Conservation (phyloP, 2,797 vertebrate species). For the Tragopan temminckii region DNA sequence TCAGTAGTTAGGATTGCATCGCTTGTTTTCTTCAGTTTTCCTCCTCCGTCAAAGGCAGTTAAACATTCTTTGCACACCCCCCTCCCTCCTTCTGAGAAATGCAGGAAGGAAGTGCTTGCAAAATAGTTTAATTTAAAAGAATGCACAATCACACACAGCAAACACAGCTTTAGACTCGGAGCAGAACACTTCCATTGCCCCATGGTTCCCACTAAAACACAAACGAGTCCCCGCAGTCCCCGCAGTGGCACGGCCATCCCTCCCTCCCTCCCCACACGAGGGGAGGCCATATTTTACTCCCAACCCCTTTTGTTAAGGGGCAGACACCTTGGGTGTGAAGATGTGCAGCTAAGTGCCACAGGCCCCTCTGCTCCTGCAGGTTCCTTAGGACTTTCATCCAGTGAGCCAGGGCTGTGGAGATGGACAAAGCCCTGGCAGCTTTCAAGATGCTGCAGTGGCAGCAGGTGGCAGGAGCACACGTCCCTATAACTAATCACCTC, state of each 20-base stretch:
- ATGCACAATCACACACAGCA: conserved; percentile 43
- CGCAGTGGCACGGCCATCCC: accelerated
- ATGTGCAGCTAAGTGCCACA: background rate
- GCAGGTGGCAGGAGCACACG: background rate
- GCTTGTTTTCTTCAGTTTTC: conserved; percentile 74
- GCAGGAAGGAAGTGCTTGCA: conserved; percentile 77
- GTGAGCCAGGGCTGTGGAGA: background rate
- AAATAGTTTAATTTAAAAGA: conserved; percentile 70
- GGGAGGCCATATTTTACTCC: background rate
- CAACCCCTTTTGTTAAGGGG: background rate
- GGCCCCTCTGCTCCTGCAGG: background rate
- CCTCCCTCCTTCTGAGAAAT: conserved; percentile 76
- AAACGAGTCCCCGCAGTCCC: background rate
- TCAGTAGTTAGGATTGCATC: conserved; percentile 71
- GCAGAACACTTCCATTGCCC: background rate
- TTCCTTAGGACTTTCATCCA: background rate
- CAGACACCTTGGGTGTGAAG: background rate
- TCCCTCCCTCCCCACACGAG: background rate
- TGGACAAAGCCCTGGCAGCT: background rate
- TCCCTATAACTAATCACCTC: background rate
- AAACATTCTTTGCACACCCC: conserved; percentile 64
- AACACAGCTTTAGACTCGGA: background rate
- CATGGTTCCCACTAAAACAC: background rate
- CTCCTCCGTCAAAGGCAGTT: conserved; percentile 69
- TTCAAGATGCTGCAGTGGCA: background rate